Conservation (phyloP, 2,888 invertebrate genomes). For the Netelia melanura region DNA sequence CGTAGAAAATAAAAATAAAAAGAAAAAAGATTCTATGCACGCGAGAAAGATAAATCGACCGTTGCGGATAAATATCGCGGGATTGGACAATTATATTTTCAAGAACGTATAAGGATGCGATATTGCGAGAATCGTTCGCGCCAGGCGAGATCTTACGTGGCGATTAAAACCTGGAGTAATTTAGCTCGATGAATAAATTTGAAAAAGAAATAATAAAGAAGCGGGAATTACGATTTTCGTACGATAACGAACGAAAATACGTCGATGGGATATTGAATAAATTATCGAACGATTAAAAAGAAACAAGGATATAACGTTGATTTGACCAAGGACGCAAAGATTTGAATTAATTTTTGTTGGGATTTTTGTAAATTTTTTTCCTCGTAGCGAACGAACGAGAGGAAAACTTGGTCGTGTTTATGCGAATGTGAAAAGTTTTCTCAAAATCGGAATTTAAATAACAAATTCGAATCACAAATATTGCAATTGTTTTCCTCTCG, state of each 20-base stretch:
- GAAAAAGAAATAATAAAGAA: not conserved
- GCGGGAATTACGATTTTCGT: not conserved
- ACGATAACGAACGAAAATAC: not conserved
- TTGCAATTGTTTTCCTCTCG: too few species aligned
- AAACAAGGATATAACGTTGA: too few species aligned
- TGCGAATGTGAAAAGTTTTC: too few species aligned
- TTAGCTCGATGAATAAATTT: slow-evolving; percentile 1
- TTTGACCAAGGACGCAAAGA: too few species aligned
- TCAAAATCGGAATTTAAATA: too few species aligned
- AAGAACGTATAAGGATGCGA: slow-evolving; percentile 5
- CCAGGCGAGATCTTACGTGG: not conserved
- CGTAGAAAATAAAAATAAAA: not conserved
- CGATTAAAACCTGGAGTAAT: slow-evolving; percentile 4
- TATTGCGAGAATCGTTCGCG: slow-evolving; percentile 5
- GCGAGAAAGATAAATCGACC: slow-evolving; percentile 29
- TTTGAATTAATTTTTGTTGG: too few species aligned
- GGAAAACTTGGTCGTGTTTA: too few species aligned
- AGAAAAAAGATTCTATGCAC: slow-evolving; percentile 5
- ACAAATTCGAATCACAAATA: too few species aligned
- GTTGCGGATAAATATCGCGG: slow-evolving; percentile 8
- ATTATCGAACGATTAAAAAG: too few species aligned
- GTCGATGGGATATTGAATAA: too few species aligned
- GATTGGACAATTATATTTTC: slow-evolving; percentile 32
- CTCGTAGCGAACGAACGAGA: too few species aligned
- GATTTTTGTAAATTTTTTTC: too few species aligned